Percentiles rank a stretch among this genome's conserved stretches.
Conservation (phyloP, 2,797 vertebrate genomes). For the Tenualosa ilisha region DNA sequence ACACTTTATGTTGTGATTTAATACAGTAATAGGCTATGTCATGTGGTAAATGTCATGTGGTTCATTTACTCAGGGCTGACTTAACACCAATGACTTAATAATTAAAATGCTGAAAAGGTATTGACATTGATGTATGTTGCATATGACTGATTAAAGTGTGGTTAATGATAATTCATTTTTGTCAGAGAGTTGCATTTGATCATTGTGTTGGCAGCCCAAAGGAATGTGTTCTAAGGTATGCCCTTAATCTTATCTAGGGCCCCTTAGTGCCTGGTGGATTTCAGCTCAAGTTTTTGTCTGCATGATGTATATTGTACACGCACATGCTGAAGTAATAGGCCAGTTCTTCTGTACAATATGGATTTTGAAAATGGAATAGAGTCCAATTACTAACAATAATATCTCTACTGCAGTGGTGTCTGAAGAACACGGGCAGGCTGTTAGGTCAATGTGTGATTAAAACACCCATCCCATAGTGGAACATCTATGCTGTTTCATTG, state of each 20-base stretch:
- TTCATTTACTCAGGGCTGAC: not conserved
- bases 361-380: not conserved
- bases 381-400: not conserved
- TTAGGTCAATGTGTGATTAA: not conserved
- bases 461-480: not conserved
- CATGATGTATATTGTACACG: not conserved
- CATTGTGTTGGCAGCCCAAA: not conserved
- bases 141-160: not conserved
- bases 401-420: not conserved
- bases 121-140: not conserved
- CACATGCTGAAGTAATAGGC: not conserved
- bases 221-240: conserved; percentile 16
- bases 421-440: not conserved
- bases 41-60: no score
- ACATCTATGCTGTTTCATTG: not conserved
- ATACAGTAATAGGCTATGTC: no score
- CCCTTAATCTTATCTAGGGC: not conserved
- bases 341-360: not conserved
- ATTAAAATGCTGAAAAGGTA: not conserved
- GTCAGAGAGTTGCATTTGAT: not conserved
- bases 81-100: not conserved
- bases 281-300: not conserved
- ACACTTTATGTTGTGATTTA: not conserved
- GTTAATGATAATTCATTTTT: not conserved
- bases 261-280: not conserved